phyloP scores from a whole-genome alignment of 2,888 invertebrate species.

The Chrysomela aeneicollis region DNA sequence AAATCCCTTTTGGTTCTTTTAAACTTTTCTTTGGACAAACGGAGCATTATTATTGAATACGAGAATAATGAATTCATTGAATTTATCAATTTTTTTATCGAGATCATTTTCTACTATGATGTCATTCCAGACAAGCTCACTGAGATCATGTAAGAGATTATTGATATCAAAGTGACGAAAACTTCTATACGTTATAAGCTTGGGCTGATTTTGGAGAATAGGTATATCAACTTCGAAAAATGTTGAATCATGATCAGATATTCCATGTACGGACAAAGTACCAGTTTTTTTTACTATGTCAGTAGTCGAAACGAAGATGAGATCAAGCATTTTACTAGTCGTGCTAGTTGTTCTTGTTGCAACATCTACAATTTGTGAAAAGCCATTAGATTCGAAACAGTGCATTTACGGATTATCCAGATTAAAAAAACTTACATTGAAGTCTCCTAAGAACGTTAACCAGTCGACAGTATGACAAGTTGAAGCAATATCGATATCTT shows the following conservation, averaged over 20 bases:
- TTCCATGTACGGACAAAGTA: constrained; percentile 15
- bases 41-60: no score
- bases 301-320: constrained; percentile 24
- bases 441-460: constrained; percentile 20
- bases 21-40: no score
- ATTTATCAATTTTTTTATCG: no score
- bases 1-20: no score
- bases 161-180: constrained; percentile 7
- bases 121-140: neutral
- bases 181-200: neutral
- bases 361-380: constrained; percentile 22
- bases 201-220: neutral
- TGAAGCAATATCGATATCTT: constrained; percentile 26
- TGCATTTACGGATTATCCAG: constrained; percentile 18
- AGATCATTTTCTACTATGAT: constrained; percentile 1
- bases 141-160: neutral
- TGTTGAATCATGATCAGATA: constrained; percentile 10
- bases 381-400: constrained; percentile 17
- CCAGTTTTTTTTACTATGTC: constrained; percentile 15
- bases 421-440: constrained; percentile 27
- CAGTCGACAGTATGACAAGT: constrained; percentile 21
- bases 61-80: no score
- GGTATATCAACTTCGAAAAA: neutral
- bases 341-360: constrained; percentile 22
- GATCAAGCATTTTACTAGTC: constrained; percentile 21